Percentiles rank a stretch among this genome's conserved stretches.
phyloP scores from a whole-genome alignment of 2,113 vertebrate genomes.

The Hippocampus abdominalis region DNA sequence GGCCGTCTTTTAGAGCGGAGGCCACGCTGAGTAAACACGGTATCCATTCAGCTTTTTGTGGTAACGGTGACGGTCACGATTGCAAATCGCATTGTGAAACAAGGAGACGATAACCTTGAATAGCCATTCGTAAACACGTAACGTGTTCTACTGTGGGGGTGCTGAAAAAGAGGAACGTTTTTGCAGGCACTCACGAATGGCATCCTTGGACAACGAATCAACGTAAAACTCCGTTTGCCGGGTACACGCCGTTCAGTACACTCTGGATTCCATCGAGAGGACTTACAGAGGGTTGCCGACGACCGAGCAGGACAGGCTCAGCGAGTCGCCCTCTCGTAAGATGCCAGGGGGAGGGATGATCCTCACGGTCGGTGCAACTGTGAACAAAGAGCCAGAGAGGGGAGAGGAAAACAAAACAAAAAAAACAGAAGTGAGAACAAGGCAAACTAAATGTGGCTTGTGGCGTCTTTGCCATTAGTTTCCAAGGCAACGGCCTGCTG shows the following conservation, averaged over 20 bases:
- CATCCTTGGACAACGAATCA: not conserved
- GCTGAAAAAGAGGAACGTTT: not conserved
- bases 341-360: constrained; percentile 81
- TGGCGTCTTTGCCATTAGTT: constrained; percentile 46
- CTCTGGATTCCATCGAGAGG: not conserved
- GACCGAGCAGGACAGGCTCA: constrained; percentile 80
- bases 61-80: too few species aligned
- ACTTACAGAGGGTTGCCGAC: constrained; percentile 86
- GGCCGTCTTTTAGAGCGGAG: too few species aligned
- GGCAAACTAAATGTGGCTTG: not conserved
- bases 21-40: too few species aligned
- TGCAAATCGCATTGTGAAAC: too few species aligned
- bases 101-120: too few species aligned
- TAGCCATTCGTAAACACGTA: too few species aligned
- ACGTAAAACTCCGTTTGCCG: not conserved
- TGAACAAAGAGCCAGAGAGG: constrained; percentile 21
- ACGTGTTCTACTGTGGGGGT: not conserved
- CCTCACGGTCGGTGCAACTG: constrained; percentile 84
- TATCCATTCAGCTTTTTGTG: too few species aligned
- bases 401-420: constrained; percentile 22
- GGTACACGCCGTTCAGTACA: not conserved
- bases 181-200: not conserved
- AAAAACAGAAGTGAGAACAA: not conserved
- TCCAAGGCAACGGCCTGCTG: constrained; percentile 52
- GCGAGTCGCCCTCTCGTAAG: constrained; percentile 83